Evolutionary conservation across 1,140 invertebrate genomes (phyloP), one percentile per base, ranked within the genome.

Genomic region (Dysdera silvatica): DNA sequence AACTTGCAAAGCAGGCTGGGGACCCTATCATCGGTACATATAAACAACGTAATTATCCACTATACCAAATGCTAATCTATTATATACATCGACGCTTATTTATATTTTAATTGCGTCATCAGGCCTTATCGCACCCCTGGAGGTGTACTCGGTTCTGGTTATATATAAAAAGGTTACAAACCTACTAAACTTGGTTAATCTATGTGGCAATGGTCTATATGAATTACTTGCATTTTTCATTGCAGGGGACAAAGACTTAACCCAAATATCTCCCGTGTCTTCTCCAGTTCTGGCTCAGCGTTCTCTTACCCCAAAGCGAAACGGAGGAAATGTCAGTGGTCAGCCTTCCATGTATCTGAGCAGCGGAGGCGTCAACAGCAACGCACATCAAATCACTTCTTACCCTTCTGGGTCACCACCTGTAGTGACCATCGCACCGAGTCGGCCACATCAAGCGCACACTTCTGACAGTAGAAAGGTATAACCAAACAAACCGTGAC

Each of bases 1-100:
- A 87, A 72, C 77, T 90, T 60, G 88, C 87, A 49, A 87, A 90
- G 74, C 87, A 89, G 72, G 86, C 86, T 29, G 85, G 75, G 41
- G 78, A 77, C 52, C 77, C 76, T n/a, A 64, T 61, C 14, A 18
- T 32, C 14, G 66, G 60, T 65, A 32, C 18, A 16, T 56, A 16
- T 5, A 43, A 24, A 18, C 8, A 7, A 14, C 6, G 18, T 4
- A 7, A 16, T 45, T n/a, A n/a, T n/a, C n/a, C n/a, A n/a, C n/a
- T n/a, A n/a, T n/a, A n/a, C n/a, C n/a, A n/a, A 63, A 33, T 18
- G 10, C 8, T 16, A 31, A 0, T 3, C 51, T 35, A 8, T 54
- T 37, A 4, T 6, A n/a, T n/a, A n/a, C n/a, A n/a, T n/a, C n/a
- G n/a, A n/a, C n/a, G n/a, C n/a, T n/a, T n/a, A n/a, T n/a, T n/a